Evolutionary conservation across 2,888 invertebrate genomes (phyloP), one percentile per base, ranked within the genome.

Genomic region (Lithophane ornitopus): DNA sequence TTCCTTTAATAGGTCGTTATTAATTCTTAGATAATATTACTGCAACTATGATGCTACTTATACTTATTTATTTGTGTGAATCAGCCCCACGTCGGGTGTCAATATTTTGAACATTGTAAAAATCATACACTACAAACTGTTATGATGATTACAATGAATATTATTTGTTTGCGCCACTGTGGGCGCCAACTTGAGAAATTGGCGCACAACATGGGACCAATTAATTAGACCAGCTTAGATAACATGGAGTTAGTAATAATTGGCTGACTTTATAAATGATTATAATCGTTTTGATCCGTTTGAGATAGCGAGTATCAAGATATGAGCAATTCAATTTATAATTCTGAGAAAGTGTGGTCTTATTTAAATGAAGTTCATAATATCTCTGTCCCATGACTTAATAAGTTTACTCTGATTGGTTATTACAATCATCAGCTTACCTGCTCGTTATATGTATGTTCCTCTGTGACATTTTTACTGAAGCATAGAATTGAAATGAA

Each of bases 61-160:
- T 7, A 34, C 12, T 34, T 16, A n/a, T 41, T n/a, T n/a, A 41
- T 41, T 39, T 14, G 39, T 26, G 19, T 34, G 7, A 26, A 39
- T 39, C 56, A 39, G 56, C 11, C 41, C 6, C 63, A 28, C 41
- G 26, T 9, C 16, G 22, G 14, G 41, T 41, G 69, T 28, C 28
- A 63, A 62, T 8, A 61, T 14, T 22, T 22, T 39, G 19, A 70
- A 72, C 70, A 34, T 54, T 46, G 14, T 39, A 11, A 69, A 66
- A 34, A 26, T 22, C 11, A 11, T 12, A 44, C 8, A 39, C 11
- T 39, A 12, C 19, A 11, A 4, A 46, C 0, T 14, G 22, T 14
- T n/a, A 46, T 1, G 16, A 16, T n/a, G 12, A n/a, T 75, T 44
- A 9, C 28, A 28, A 28, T 49, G 49, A 8, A 12, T n/a, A 39